A percentile compares a stretch with the other conserved stretches of the same genome.
These are phyloP conservation scores for Chymomyza procnemis DNA, from an alignment of 2,888 invertebrate species.

Conservation along the genomic window DNA sequence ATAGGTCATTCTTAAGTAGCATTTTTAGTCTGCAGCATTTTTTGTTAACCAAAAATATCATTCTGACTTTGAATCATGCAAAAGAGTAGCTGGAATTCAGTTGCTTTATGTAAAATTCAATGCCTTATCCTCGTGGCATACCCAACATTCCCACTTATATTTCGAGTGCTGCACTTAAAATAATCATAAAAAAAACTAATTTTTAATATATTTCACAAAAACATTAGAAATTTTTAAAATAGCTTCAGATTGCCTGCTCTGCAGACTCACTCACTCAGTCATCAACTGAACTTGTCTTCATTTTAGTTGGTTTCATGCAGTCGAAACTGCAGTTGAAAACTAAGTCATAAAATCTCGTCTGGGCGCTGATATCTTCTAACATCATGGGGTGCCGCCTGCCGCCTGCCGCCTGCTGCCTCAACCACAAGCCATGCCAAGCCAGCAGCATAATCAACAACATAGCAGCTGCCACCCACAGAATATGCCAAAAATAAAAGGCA, in stretches of 20 bases:
- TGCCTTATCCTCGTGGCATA: too few relatives aligned
- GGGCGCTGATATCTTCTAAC: background rate
- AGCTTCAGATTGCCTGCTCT: background rate
- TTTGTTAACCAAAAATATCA: too few relatives aligned
- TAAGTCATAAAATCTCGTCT: background rate
- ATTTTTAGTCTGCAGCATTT: too few relatives aligned
- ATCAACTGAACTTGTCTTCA: background rate
- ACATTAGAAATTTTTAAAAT: background rate
- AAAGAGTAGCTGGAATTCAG: too few relatives aligned
- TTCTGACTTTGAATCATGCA: too few relatives aligned
- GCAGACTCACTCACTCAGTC: background rate
- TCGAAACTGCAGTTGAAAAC: background rate
- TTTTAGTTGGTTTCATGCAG: background rate
- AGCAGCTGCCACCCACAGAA: too few relatives aligned
- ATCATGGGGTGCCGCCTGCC: too few relatives aligned
- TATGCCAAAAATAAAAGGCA: conserved; percentile 20
- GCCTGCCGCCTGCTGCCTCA: too few relatives aligned
- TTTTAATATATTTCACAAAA: background rate
- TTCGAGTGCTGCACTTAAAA: background rate
- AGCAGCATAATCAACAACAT: conserved; percentile 64
- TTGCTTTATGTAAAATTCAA: too few relatives aligned
- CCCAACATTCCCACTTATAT: background rate
- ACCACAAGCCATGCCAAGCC: conserved; percentile 40
- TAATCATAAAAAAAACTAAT: background rate
- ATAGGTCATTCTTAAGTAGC: too few relatives aligned